Conservation (phyloP, 2,797 vertebrate genomes). For the Tauraco hartlaubi region DNA sequence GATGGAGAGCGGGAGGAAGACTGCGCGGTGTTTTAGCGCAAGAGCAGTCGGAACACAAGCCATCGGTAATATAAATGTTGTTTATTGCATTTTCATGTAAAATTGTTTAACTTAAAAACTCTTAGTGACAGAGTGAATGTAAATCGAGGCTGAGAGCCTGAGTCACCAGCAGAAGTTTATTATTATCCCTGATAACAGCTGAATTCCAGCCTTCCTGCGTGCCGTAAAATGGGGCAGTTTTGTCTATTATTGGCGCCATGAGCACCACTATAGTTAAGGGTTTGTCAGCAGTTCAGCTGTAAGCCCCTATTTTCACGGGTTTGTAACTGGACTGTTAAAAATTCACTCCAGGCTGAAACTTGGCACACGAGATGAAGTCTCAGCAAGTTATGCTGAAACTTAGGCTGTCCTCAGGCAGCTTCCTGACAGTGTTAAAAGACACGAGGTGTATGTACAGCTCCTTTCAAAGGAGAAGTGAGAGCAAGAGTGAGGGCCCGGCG, state of each 20-base stretch:
- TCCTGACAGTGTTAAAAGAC: slow-evolving; percentile 2
- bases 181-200: slow-evolving; percentile 74
- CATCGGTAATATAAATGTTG: slow-evolving; percentile 66
- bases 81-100: slow-evolving; percentile 75
- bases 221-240: slow-evolving; percentile 69
- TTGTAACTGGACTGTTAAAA: slow-evolving; percentile 62
- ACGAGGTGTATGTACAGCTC: not conserved
- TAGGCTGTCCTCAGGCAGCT: slow-evolving; percentile 34
- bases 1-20: not conserved
- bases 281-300: slow-evolving; percentile 52
- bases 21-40: not conserved
- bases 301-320: slow-evolving; percentile 46
- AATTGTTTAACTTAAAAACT: slow-evolving; percentile 78
- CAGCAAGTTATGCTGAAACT: slow-evolving; percentile 31
- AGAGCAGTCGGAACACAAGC: slow-evolving; percentile 42
- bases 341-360: slow-evolving; percentile 56
- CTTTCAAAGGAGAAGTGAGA: not conserved
- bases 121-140: slow-evolving; percentile 72
- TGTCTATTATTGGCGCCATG: slow-evolving; percentile 49
- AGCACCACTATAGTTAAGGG: not conserved
- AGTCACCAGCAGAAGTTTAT: slow-evolving; percentile 78
- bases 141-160: slow-evolving; percentile 69
- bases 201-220: slow-evolving; percentile 71
- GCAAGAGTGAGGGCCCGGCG: not conserved
- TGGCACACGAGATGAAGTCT: slow-evolving; percentile 18